Percentiles rank a stretch among this genome's conserved stretches.
Evolutionary conservation across 1,140 invertebrate species (phyloP).

Genomic region (Tetragnatha versicolor): DNA sequence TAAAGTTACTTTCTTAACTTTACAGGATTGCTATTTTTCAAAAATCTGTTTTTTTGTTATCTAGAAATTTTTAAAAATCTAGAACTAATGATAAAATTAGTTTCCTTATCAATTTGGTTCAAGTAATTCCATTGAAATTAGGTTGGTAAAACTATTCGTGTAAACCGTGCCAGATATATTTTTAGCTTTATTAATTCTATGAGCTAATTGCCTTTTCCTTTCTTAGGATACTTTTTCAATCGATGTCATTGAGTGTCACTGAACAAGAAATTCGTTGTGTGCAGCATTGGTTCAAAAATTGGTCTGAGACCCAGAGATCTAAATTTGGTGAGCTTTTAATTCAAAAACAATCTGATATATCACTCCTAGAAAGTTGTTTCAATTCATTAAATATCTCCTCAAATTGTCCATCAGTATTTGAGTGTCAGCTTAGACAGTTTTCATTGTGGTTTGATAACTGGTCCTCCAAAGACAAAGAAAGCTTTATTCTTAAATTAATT

Average conservation of each 20-base stretch:
- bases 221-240: too few relatives aligned
- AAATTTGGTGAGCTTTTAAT: slow-evolving; percentile 15
- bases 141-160: too few relatives aligned
- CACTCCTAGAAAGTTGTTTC: background rate
- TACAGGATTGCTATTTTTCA: too few relatives aligned
- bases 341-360: background rate
- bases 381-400: slow-evolving; percentile 3
- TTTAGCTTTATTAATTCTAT: too few relatives aligned
- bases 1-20: too few relatives aligned
- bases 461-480: slow-evolving; percentile 23
- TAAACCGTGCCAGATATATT: too few relatives aligned
- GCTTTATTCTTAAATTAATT: slow-evolving; percentile 23
- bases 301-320: background rate
- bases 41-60: too few relatives aligned
- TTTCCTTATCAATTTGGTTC: too few relatives aligned
- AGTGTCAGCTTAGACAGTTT: slow-evolving; percentile 47
- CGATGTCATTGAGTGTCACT: slow-evolving; percentile 17
- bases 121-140: too few relatives aligned
- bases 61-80: too few relatives aligned
- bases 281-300: slow-evolving; percentile 23
- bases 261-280: slow-evolving; percentile 29
- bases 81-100: too few relatives aligned
- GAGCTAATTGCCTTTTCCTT: too few relatives aligned
- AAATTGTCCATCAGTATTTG: slow-evolving; percentile 20
- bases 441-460: slow-evolving; percentile 42